A percentile compares a stretch with the other conserved stretches of the same genome.
phyloP scores from a whole-genome alignment of 37 sponge, comb jelly and placozoan genomes.

The Chondrilla cf. caribensis region DNA sequence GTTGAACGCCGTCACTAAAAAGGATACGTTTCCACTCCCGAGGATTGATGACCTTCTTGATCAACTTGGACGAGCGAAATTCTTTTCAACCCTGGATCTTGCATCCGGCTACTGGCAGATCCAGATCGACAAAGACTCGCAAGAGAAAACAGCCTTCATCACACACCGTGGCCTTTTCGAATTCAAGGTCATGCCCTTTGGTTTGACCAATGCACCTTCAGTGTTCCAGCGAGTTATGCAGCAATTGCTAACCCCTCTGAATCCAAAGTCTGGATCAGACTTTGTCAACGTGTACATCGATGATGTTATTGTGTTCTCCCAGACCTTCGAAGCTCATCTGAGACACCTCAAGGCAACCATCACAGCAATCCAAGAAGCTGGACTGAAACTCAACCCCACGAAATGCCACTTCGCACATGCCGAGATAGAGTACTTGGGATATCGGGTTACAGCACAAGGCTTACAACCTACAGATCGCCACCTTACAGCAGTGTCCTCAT shows the following conservation, averaged over 20 bases:
- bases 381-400: background rate
- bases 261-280: background rate
- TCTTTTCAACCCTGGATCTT: slow-evolving; percentile 33
- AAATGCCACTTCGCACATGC: background rate
- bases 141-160: slow-evolving; percentile 26
- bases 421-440: background rate
- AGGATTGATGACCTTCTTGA: slow-evolving; percentile 40
- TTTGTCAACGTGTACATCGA: too few relatives aligned
- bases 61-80: slow-evolving; percentile 22
- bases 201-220: slow-evolving; percentile 44
- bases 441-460: background rate
- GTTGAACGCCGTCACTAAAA: slow-evolving; percentile 38
- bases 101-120: slow-evolving; percentile 44
- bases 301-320: too few relatives aligned
- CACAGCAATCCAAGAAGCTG: background rate
- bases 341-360: background rate
- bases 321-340: background rate
- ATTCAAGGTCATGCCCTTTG: slow-evolving; percentile 44
- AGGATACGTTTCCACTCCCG: slow-evolving; percentile 37
- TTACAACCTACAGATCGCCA: background rate
- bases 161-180: slow-evolving; percentile 5
- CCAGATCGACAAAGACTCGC: slow-evolving; percentile 15
- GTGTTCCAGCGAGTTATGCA: slow-evolving; percentile 62
- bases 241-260: slow-evolving; percentile 17
- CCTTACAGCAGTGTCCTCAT: background rate